Evolutionary conservation across 2,113 vertebrate species (phyloP).

Genomic region (Tretioscincus oriximinensis): DNA sequence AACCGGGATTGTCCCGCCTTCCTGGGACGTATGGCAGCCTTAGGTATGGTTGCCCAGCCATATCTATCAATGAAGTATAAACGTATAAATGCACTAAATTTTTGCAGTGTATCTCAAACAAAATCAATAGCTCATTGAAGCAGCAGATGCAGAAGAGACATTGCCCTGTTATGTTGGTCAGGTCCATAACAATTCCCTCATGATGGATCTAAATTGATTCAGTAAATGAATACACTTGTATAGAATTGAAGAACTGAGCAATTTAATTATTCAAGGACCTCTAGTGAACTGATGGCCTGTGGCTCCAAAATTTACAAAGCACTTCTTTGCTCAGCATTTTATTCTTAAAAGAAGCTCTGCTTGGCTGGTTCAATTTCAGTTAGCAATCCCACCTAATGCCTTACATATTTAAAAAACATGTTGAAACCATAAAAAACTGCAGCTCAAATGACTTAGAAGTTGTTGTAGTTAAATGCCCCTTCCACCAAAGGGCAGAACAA

Average conservation of each 20-base stretch:
- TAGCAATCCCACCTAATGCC: not conserved
- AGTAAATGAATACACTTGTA: conserved; percentile 16
- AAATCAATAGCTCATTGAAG: conserved; percentile 3
- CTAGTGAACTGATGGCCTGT: conserved; percentile 20
- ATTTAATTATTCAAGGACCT: conserved; percentile 21
- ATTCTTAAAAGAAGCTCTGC: not conserved
- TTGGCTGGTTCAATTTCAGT: conserved; percentile 3
- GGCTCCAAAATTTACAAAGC: conserved; percentile 23
- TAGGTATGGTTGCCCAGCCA: not conserved
- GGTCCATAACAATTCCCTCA: conserved; percentile 15
- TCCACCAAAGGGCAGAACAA: no score
- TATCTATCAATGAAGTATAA: not conserved
- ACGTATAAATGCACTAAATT: not conserved
- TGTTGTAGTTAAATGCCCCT: no score
- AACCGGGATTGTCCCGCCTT: no score
- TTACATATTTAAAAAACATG: conserved; percentile 11
- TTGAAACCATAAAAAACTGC: not conserved
- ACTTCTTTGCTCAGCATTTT: conserved; percentile 7
- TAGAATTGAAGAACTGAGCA: conserved; percentile 28
- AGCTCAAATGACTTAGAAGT: no score
- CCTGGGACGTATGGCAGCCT: no score
- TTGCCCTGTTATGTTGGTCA: conserved; percentile 15
- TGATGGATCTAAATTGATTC: conserved; percentile 32
- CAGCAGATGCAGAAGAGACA: not conserved
- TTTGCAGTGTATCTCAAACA: not conserved